Base-by-base conservation (phyloP, 2,888 invertebrate species). In the Alloscopus bannaensis region DNA sequence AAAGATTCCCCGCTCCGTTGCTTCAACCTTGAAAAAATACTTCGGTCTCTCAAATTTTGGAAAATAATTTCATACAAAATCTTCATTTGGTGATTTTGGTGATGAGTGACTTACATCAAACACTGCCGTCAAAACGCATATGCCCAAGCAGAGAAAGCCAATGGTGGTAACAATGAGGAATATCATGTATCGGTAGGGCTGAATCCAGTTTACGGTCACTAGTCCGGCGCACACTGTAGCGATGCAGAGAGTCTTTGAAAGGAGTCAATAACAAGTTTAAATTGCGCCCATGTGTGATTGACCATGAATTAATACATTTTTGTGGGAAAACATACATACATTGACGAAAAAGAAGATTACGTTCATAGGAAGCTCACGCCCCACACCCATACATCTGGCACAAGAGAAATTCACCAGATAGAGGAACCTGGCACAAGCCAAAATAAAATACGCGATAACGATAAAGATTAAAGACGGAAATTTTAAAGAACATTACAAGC, bases 61-160 rank as follows among this genome's bases (percentile, higher is more conserved):
- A 36, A 13, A 6, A 47, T n/a, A 13, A 4, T 66, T n/a, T n/a
- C n/a, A n/a, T n/a, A n/a, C n/a, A n/a, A n/a, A n/a, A n/a, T n/a
- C n/a, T n/a, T n/a, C n/a, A n/a, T n/a, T n/a, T n/a, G n/a, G n/a
- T n/a, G n/a, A n/a, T n/a, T n/a, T n/a, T n/a, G n/a, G n/a, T n/a
- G n/a, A n/a, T n/a, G n/a, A n/a, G n/a, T n/a, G n/a, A 55, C 36
- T 62, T 59, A 82, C 82, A 36, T 82, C 82, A 75, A 82, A 82
- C 8, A 82, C 50, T 18, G 80, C 69, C 16, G 82, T 78, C 20
- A 82, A 52, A 29, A 81, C 69, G 36, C 80, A 70, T 42, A 78
- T 82, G 66, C 82, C 82, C 69, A 82, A 78, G 29, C 80, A 77
- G 24, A 78, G 75, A 29, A 82, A 69, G 31, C 68, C 62, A 57